Evolutionary conservation across 92 coral and sea anemone species (phyloP), one percentile per base, ranked within the genome.

Genomic region (Siderastrea siderea): DNA sequence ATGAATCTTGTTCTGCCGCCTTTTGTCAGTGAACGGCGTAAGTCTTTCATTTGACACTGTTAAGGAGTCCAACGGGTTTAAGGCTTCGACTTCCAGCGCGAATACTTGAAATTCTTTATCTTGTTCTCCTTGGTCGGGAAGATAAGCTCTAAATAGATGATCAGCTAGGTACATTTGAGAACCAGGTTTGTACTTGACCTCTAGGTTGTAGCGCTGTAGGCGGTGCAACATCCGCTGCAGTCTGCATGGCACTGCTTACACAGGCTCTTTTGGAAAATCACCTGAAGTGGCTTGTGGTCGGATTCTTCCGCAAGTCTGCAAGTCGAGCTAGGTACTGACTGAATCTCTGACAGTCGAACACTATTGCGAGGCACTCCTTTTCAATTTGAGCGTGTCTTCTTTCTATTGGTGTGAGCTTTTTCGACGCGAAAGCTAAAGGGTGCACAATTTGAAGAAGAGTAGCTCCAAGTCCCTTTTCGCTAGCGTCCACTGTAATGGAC

Each of bases 111-210:
- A 76, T 2, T 77, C 73, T 14, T 85, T 86, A 77, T 85, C 86
- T 14, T 59, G 71, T 54, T 65, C 83, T 55, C 45, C 61, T 9
- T 67, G 62, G 64, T 77, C 74, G 17, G 67, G n/a, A 19, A 77
- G 84, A 17, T n/a, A 60, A 51, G 83, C 85, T 85, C 85, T 85
- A 26, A 66, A 85, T 9, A 85, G 46, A 38, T 74, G 76, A 63
- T 85, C 85, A 6, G 85, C 89, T 38, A 77, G 17, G 68, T 54
- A 77, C 85, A 85, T 57, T 55, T 84, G 88, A 50, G 60, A 19
- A 8, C 88, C 88, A 69, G 88, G 88, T 57, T 84, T 84, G 84
- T 84, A 84, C 53, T 65, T 53, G 5, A 71, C 71, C 11, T 84
- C 44, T 11, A 57, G 16, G 79, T 84, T 84, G 71, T 74, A 75